Base-by-base conservation (phyloP, 2,113 vertebrate genomes). In the Callorhinus ursinus region DNA sequence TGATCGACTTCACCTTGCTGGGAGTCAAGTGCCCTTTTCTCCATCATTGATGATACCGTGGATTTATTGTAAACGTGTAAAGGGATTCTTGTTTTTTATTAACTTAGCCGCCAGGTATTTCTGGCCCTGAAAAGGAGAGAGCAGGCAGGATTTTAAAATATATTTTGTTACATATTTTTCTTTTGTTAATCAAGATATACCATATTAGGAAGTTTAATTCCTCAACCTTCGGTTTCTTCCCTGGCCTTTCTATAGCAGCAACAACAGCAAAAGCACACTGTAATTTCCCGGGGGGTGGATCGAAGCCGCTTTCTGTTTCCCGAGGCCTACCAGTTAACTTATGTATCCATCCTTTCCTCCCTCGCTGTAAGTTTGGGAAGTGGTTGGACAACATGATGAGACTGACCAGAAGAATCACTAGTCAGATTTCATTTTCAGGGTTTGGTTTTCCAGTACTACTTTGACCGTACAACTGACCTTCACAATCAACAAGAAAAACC, bases 221-320 rank as follows among this genome's bases (percentile, higher is more conserved):
- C 49, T 53, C 31, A 67, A 55, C 18, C 36, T 53, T 63, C 11
- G 4, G 24, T 55, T 93, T 65, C 36, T 55, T 76, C 15, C 59
- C 57, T 39, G 39, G 46, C 8, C 71, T 55, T 55, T 86, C 24
- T 19, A 77, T 26, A 86, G 57, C 24, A 86, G n/a, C 13, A 77
- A 7, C 67, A 67, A 28, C 12, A 19, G 55, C 42, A 26, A 79
- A 86, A 46, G 9, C 59, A 42, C 46, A 46, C 28, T 28, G 36
- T 9, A n/a, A 19, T 31, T 33, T 4, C 4, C 7, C 1, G 4
- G 4, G 1, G 1, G 24, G 7, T 18, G 42, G 14, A 42, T 21
- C 22, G 39, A 16, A 61, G 53, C 55, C 4, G 5, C 42, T 59
- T 71, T 59, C 19, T 49, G 16, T 36, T n/a, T 55, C 51, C 6